Evolutionary conservation across 2,113 vertebrate genomes (phyloP).

Genomic region (rat (Rattus norvegicus)): GRCr8 NC_086028.1:65715501-65716000

Average conservation of each 20-base stretch:
- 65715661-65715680: too few species aligned
- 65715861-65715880: neutral
- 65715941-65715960: slow-evolving; percentile 28
- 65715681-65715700: too few species aligned
- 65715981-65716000: slow-evolving; percentile 14
- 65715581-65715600: neutral
- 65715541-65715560: neutral
- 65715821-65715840: neutral
- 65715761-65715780: too few species aligned
- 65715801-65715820: neutral
- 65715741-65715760: too few species aligned
- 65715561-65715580: neutral
- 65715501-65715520: neutral
- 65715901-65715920: neutral
- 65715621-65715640: too few species aligned
- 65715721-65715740: too few species aligned
- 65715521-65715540: neutral
- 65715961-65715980: neutral
- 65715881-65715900: neutral
- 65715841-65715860: neutral
- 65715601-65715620: neutral
- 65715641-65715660: too few species aligned
- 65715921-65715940: neutral
- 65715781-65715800: neutral
- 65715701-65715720: too few species aligned